These are phyloP conservation scores for Aradophagus sp. DNA, from an alignment of 1,140 invertebrate genomes.

Conservation along the genomic window DNA sequence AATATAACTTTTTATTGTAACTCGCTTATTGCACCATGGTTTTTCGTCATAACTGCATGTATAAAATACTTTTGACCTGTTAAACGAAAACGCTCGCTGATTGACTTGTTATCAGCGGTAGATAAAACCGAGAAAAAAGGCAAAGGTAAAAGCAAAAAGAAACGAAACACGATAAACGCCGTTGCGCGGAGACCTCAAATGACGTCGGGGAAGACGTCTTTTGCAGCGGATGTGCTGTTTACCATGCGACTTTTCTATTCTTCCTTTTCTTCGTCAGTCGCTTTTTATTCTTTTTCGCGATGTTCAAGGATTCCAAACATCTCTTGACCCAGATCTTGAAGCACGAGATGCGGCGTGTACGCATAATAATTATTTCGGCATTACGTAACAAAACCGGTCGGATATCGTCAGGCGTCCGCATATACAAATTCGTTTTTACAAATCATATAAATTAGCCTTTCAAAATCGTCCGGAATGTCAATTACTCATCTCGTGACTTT, in stretches of 20 bases:
- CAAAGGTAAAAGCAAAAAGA: no score
- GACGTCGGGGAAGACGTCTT: constrained; percentile 31
- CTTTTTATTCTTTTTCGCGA: constrained; percentile 46
- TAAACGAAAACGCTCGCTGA: constrained; percentile 54
- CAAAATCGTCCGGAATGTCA: constrained; percentile 25
- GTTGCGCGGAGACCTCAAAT: constrained; percentile 25
- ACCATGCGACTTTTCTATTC: constrained; percentile 24
- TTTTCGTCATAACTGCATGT: no score
- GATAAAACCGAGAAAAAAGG: constrained; percentile 35
- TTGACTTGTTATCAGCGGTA: constrained; percentile 26
- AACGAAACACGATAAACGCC: constrained; percentile 13
- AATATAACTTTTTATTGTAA: no score
- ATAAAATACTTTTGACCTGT: constrained; percentile 64
- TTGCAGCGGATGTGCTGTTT: constrained; percentile 42
- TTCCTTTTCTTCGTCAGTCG: constrained; percentile 1
- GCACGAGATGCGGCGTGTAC: constrained; percentile 30
- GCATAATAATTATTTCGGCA: constrained; percentile 48
- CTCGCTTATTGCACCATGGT: no score
- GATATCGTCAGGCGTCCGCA: constrained; percentile 16
- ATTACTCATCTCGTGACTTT: constrained; percentile 37
- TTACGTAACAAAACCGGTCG: constrained; percentile 44
- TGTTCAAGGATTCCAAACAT: constrained; percentile 72
- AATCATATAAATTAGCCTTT: constrained; percentile 38
- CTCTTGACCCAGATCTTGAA: constrained; percentile 73
- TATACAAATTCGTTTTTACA: constrained; percentile 28